A percentile compares a stretch with the other conserved stretches of the same genome.
phyloP scores from a whole-genome alignment of 1,140 invertebrate genomes.

The Ceratitis capitata region DNA sequence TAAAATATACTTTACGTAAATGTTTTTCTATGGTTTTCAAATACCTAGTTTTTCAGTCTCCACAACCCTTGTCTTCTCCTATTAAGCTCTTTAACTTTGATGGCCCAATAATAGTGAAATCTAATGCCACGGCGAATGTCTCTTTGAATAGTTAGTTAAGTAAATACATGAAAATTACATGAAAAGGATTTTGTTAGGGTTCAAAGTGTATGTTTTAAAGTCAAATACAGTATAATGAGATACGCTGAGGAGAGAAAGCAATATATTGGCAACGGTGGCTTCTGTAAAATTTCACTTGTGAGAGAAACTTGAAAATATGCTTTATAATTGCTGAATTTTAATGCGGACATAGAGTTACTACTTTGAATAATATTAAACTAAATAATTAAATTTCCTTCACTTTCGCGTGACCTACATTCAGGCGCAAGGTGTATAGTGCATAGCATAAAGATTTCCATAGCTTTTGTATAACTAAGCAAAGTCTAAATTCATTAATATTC shows the following conservation, averaged over 20 bases:
- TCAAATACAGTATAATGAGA: too few relatives aligned
- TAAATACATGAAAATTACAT: neutral
- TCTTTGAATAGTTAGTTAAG: neutral
- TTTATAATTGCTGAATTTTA: too few relatives aligned
- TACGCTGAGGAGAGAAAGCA: too few relatives aligned
- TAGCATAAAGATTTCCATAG: neutral
- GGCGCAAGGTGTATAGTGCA: neutral
- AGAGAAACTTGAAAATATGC: too few relatives aligned
- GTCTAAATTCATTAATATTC: constrained; percentile 1
- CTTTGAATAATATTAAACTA: too few relatives aligned
- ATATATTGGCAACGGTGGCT: too few relatives aligned
- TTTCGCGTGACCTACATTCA: neutral
- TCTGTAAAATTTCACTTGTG: too few relatives aligned
- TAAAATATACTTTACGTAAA: neutral
- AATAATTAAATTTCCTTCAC: neutral
- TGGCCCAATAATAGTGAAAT: neutral
- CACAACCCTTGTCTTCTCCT: too few relatives aligned
- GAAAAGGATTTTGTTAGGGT: neutral
- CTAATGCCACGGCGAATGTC: neutral
- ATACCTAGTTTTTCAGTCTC: neutral
- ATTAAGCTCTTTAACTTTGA: neutral
- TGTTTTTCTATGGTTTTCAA: neutral
- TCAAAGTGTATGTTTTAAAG: neutral
- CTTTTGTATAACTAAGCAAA: too few relatives aligned
- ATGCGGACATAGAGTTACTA: too few relatives aligned